Evolutionary conservation across 2,888 invertebrate species (phyloP), one percentile per base, ranked within the genome.

Genomic region (Malacosoma neustria): DNA sequence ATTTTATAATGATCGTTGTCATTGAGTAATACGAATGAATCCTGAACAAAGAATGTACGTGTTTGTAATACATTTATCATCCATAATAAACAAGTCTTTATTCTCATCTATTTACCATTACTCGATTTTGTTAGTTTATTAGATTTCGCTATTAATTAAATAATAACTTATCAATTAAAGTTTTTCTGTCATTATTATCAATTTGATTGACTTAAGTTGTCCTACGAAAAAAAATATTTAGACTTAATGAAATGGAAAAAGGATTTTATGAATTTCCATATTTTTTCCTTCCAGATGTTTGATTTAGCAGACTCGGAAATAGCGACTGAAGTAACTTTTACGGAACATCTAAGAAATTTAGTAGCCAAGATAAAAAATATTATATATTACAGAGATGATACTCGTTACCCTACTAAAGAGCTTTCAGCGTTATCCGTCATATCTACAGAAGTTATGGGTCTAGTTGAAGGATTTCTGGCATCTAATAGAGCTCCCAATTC

Each of bases 261-360:
- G n/a, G n/a, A n/a, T n/a, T n/a, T n/a, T n/a, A n/a, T n/a, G n/a
- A n/a, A n/a, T n/a, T n/a, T n/a, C n/a, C n/a, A n/a, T n/a, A n/a
- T n/a, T n/a, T n/a, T n/a, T n/a, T n/a, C n/a, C 73, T 71, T 87
- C 41, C 86, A 93, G 93, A 90, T 90, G 69, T 93, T 91, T 51
- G 88, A 90, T 54, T 66, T 93, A 55, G 87, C 90, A 37, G 88
- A 91, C 45, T 89, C 89, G 4, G 85, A 87, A 55, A 74, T 92
- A 14, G 89, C 90, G 35, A 87, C 87, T 0, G 91, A 93, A 69
- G 87, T 93, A n/a, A 85, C 87, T 40, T 92, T 91, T 62, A 90
- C 91, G 13, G 89, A 92, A 64, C 89, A 90, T 44, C 79, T 92
- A 34, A 85, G 85, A 13, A 76, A 82, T 53, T 58, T 86, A 34